Base-by-base conservation (phyloP, 2,888 invertebrate species). In the Ectemnius continuus region DNA sequence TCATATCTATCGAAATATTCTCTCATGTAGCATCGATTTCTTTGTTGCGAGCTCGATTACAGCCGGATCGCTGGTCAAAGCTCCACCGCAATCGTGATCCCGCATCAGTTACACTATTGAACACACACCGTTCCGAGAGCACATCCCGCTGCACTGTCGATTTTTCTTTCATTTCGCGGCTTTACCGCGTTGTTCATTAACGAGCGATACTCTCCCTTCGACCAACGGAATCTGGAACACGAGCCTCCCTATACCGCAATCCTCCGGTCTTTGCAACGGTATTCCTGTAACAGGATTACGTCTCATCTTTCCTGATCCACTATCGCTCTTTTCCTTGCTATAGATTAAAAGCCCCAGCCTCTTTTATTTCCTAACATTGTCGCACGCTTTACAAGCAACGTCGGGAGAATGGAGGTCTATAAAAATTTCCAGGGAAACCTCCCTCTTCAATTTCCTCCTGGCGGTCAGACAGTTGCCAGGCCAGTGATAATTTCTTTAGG, bases 41-140 rank as follows among this genome's bases (percentile, higher is more conserved):
- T 70, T 70, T 59, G 48, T 52, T 46, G 56, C 26, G 11, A 1
- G 36, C 16, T n/a, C 26, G 59, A 47, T 67, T 68, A 36, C 61
- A 62, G 58, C 46, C 66, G 69, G 69, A 73, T 70, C 73, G 46
- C 26, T 18, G 62, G 36, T 69, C 69, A 69, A 73, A 66, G 66
- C 52, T 2, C 1, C 16, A 23, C 57, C 2, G 5, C 26, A 18
- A 60, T 58, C 52, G 16, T 28, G 16, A 62, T 67, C 52, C 16
- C 36, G 36, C 36, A 36, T 36, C 36, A 36, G 36, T 36, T 36
- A 36, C 36, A 36, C 36, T 36, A 36, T 36, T 36, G 36, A 36
- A 36, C 36, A 36, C 36, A 36, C 36, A 36, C 36, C 4, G 36
- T 36, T 36, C 6, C 36, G 8, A 11, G 36, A 36, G 36, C 36